A percentile compares a stretch with the other conserved stretches of the same genome.
Evolutionary conservation across 2,888 invertebrate species (phyloP).

Genomic region (Mesopsocus fuscifrons): DNA sequence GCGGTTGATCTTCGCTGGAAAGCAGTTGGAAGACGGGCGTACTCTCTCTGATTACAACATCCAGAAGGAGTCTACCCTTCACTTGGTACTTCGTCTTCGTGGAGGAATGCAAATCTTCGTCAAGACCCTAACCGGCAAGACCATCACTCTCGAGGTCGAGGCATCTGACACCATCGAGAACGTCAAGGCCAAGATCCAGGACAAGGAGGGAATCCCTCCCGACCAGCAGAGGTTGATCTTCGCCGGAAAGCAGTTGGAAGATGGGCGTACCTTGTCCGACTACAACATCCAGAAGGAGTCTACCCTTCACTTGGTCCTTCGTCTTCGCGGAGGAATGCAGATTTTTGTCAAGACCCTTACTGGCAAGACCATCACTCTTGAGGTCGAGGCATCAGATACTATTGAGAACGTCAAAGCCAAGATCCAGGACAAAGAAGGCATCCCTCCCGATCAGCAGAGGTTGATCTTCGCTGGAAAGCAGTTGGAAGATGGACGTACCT

Average conservation of each 20-base stretch:
- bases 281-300: conserved; percentile 34
- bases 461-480: conserved; percentile 37
- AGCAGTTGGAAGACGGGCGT: conserved; percentile 36
- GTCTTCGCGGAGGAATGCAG: conserved; percentile 36
- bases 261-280: conserved; percentile 24
- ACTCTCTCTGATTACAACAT: conserved; percentile 34
- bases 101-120: conserved; percentile 35
- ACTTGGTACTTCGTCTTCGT: conserved; percentile 32
- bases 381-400: conserved; percentile 31
- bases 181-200: conserved; percentile 27
- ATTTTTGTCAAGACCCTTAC: conserved; percentile 37
- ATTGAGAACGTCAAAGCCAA: conserved; percentile 32
- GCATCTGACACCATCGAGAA: conserved; percentile 33
- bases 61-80: conserved; percentile 35
- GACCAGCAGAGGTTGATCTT: conserved; percentile 33
- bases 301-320: conserved; percentile 33
- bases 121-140: conserved; percentile 32
- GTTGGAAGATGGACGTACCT: conserved; percentile 34
- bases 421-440: conserved; percentile 30
- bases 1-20: conserved; percentile 34
- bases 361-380: conserved; percentile 30
- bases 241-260: conserved; percentile 37
- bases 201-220: conserved; percentile 32
- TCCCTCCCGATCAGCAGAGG: conserved; percentile 32
- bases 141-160: conserved; percentile 30